phyloP scores from a whole-genome alignment of 2,797 vertebrate species.

The Moxostoma hubbsi region DNA sequence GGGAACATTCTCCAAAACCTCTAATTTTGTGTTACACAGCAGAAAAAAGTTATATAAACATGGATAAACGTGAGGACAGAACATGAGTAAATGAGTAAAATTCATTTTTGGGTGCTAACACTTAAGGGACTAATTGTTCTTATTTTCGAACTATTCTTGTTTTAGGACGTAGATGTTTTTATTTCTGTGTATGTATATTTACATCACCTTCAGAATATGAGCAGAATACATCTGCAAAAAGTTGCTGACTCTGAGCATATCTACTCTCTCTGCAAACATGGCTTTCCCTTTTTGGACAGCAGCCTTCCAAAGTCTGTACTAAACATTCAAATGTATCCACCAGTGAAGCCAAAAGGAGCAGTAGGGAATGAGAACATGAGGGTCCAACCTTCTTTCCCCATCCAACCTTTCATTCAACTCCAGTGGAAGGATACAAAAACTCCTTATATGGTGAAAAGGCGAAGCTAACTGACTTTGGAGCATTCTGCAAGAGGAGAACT shows the following conservation, averaged over 20 bases:
- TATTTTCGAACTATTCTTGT: too few relatives aligned
- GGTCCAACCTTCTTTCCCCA: slow-evolving; percentile 27
- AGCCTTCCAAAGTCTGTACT: slow-evolving; percentile 15
- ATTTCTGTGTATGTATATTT: too few relatives aligned
- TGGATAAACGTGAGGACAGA: too few relatives aligned
- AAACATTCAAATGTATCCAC: slow-evolving; percentile 41
- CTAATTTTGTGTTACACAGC: too few relatives aligned
- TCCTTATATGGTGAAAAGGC: slow-evolving; percentile 85
- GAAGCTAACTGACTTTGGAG: slow-evolving; percentile 70
- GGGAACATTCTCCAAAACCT: too few relatives aligned
- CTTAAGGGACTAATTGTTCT: too few relatives aligned
- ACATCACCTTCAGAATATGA: neutral
- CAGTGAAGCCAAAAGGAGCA: slow-evolving; percentile 32
- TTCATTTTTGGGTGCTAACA: too few relatives aligned
- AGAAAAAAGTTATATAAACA: too few relatives aligned
- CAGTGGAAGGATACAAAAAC: slow-evolving; percentile 72
- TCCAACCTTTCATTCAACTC: slow-evolving; percentile 43
- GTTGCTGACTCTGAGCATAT: neutral
- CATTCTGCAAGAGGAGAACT: slow-evolving; percentile 70
- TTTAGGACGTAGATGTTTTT: too few relatives aligned
- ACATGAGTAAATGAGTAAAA: too few relatives aligned
- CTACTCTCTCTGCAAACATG: neutral
- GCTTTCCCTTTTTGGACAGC: slow-evolving; percentile 1
- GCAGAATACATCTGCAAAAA: slow-evolving; percentile 8
- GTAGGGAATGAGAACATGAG: slow-evolving; percentile 37